Percentiles rank a stretch among this genome's conserved stretches.
phyloP scores from a whole-genome alignment of 2,113 vertebrate genomes.

The Amazona guildingii region DNA sequence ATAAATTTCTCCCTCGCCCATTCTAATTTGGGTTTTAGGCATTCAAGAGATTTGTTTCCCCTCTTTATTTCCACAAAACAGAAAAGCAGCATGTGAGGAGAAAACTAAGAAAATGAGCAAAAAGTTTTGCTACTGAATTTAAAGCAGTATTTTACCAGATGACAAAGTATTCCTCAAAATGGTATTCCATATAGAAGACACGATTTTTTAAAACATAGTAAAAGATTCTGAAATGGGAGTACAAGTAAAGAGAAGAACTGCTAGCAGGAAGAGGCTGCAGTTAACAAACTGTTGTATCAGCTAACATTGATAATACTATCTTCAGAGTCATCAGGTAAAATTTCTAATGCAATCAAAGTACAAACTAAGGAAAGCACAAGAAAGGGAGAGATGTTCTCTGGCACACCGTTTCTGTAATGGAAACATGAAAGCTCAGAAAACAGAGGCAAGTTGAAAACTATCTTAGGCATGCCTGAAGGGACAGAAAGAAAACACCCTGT shows the following conservation, averaged over 20 bases:
- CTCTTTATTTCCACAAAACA: not conserved
- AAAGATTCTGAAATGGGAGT: not conserved
- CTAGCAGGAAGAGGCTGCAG: not conserved
- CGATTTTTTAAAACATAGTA: not conserved
- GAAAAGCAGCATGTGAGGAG: not conserved
- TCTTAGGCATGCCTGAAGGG: not conserved
- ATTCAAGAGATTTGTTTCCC: not conserved
- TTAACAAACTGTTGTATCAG: not conserved
- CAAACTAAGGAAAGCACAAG: not conserved
- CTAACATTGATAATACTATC: not conserved
- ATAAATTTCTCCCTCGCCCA: not conserved
- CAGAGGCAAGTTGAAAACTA: constrained; percentile 29
- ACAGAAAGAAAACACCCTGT: constrained; percentile 5
- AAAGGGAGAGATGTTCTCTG: not conserved
- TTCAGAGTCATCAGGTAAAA: not conserved
- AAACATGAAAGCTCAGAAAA: not conserved
- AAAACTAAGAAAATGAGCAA: not conserved
- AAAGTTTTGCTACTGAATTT: not conserved
- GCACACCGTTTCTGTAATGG: not conserved
- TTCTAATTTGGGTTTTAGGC: not conserved
- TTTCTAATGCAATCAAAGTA: not conserved
- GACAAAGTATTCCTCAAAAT: not conserved
- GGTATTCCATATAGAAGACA: not conserved
- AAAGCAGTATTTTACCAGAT: not conserved
- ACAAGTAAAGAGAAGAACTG: not conserved